Percentiles rank a stretch among this genome's conserved stretches.
Evolutionary conservation across 2,888 invertebrate species (phyloP).

Genomic region (Agonum fuliginosum): DNA sequence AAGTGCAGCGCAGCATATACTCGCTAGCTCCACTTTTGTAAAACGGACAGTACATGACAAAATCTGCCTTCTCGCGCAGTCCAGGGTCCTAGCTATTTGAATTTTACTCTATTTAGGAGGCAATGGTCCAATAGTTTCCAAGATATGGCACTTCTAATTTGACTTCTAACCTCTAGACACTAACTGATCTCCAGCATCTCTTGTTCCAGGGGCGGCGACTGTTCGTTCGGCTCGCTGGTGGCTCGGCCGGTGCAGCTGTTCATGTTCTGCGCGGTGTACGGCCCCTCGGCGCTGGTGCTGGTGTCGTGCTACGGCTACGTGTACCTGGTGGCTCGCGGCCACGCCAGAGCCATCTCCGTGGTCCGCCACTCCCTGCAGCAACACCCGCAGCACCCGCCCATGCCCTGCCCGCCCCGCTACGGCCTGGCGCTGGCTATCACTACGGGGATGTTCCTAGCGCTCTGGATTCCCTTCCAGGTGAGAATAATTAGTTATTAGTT

Average conservation of each 20-base stretch:
- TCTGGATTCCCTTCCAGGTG: constrained; percentile 80
- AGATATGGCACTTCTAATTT: no score
- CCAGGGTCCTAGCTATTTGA: no score
- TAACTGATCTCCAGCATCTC: constrained; percentile 59
- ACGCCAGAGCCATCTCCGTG: constrained; percentile 79
- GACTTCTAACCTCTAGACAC: neutral
- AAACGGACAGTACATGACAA: no score
- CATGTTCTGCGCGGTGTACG: constrained; percentile 77
- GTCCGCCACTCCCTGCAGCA: constrained; percentile 76
- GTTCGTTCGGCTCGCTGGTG: constrained; percentile 74
- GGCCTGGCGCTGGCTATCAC: constrained; percentile 79
- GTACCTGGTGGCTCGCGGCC: constrained; percentile 78
- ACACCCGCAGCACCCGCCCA: constrained; percentile 69
- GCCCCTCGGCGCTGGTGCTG: constrained; percentile 76
- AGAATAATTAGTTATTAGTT: no score
- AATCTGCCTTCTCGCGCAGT: no score
- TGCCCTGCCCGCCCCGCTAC: constrained; percentile 74
- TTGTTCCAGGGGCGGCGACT: constrained; percentile 71
- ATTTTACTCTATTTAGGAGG: no score
- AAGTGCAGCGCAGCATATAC: no score
- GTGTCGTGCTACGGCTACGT: constrained; percentile 79
- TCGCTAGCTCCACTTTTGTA: no score
- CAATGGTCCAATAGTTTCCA: no score
- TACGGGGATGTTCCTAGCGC: constrained; percentile 77
- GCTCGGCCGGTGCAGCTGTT: constrained; percentile 76